Percentiles rank a stretch among this genome's conserved stretches.
Conservation (phyloP, 2,888 invertebrate genomes). For the Cantharis rustica region DNA sequence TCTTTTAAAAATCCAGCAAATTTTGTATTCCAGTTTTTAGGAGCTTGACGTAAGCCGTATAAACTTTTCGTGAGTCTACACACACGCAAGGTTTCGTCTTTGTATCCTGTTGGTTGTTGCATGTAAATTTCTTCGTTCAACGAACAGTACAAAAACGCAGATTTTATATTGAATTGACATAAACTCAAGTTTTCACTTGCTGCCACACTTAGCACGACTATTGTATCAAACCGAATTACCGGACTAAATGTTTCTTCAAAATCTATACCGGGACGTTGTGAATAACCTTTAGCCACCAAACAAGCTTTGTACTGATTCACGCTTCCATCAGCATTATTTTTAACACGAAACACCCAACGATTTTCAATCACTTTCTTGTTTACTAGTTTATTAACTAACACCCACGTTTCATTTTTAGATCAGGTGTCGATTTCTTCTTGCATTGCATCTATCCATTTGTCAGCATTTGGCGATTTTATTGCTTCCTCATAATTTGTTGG, state of each 20-base stretch:
- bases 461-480: too few relatives aligned
- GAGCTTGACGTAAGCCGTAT: neutral
- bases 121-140: conserved; percentile 30
- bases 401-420: too few relatives aligned
- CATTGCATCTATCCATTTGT: too few relatives aligned
- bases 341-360: too few relatives aligned
- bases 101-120: conserved; percentile 27
- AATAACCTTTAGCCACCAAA: conserved; percentile 11
- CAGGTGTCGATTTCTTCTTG: too few relatives aligned
- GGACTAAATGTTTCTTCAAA: neutral
- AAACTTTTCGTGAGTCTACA: neutral
- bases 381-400: too few relatives aligned
- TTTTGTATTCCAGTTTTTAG: neutral
- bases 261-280: neutral
- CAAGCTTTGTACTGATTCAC: conserved; percentile 11
- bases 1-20: neutral
- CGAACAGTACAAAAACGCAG: conserved; percentile 30
- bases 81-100: neutral
- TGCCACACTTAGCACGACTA: neutral
- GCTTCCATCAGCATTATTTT: too few relatives aligned
- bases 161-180: conserved; percentile 30
- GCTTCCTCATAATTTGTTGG: too few relatives aligned
- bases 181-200: conserved; percentile 3
- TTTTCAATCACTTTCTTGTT: too few relatives aligned
- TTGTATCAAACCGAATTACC: neutral